Evolutionary conservation across 2,888 invertebrate genomes (phyloP).

Genomic region (Pammene fasciana): DNA sequence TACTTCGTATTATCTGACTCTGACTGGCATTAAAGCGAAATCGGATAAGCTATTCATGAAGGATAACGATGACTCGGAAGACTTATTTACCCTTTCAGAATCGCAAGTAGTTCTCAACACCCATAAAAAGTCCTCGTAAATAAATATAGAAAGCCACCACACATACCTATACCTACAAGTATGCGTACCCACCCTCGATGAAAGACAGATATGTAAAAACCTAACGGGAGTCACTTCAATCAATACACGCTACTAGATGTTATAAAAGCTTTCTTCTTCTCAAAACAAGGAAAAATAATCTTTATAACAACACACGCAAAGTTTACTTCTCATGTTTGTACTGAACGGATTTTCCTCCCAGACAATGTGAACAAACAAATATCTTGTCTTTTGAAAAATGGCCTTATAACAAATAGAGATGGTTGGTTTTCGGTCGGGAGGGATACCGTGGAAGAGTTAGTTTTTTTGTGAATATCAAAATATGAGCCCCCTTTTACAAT

Average conservation of each 20-base stretch:
- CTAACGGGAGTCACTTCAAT: slow-evolving; percentile 82
- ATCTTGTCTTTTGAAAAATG: slow-evolving; percentile 63
- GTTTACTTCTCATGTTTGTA: slow-evolving; percentile 50
- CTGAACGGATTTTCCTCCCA: slow-evolving; percentile 61
- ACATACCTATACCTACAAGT: slow-evolving; percentile 54
- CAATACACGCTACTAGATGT: slow-evolving; percentile 81
- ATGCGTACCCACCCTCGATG: slow-evolving; percentile 65
- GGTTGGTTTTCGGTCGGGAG: slow-evolving; percentile 56
- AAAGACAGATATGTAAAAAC: slow-evolving; percentile 82
- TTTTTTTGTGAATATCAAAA: slow-evolving; percentile 82
- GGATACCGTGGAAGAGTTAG: slow-evolving; percentile 75
- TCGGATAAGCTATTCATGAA: not conserved
- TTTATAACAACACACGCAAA: slow-evolving; percentile 52
- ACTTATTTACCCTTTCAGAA: slow-evolving; percentile 30
- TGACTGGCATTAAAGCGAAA: not conserved
- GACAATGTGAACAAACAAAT: slow-evolving; percentile 70
- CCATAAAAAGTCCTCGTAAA: slow-evolving; percentile 47
- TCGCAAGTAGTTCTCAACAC: slow-evolving; percentile 49
- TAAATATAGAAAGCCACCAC: slow-evolving; percentile 31
- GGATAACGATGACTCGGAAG: slow-evolving; percentile 3
- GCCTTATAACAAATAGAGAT: slow-evolving; percentile 60
- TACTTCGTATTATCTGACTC: too few relatives aligned
- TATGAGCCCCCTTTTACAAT: slow-evolving; percentile 83
- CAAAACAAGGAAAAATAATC: slow-evolving; percentile 53
- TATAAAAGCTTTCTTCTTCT: slow-evolving; percentile 74